Conservation (phyloP, 2,888 invertebrate species). For the Panzeria rudis region DNA sequence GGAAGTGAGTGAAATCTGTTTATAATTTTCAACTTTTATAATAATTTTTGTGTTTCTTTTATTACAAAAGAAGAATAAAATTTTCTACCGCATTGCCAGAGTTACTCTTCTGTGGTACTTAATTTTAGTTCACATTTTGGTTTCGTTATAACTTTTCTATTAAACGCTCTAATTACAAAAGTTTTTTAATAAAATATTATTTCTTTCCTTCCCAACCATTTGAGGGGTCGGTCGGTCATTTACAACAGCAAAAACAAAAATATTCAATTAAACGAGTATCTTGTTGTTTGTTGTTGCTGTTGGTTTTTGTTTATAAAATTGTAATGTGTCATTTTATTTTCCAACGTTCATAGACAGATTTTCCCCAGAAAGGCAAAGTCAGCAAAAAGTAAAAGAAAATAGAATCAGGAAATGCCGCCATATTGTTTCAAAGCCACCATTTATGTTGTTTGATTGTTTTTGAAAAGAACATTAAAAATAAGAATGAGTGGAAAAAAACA, state of each 20-base stretch:
- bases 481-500: not conserved
- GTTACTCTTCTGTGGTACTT: slow-evolving; percentile 27
- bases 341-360: slow-evolving; percentile 57
- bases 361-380: slow-evolving; percentile 4
- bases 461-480: slow-evolving; percentile 30
- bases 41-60: slow-evolving; percentile 30
- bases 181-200: slow-evolving; percentile 80
- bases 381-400: not conserved
- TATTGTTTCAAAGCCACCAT: slow-evolving; percentile 56
- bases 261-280: slow-evolving; percentile 23
- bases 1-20: slow-evolving; percentile 30
- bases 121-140: slow-evolving; percentile 47
- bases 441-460: slow-evolving; percentile 48
- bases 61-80: slow-evolving; percentile 12
- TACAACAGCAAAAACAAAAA: slow-evolving; percentile 32
- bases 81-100: slow-evolving; percentile 21
- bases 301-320: slow-evolving; percentile 26
- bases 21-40: slow-evolving; percentile 32
- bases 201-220: slow-evolving; percentile 56
- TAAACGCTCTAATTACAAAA: slow-evolving; percentile 80
- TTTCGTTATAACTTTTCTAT: slow-evolving; percentile 66
- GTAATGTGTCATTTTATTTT: slow-evolving; percentile 54
- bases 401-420: slow-evolving; percentile 55
- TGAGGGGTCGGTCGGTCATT: slow-evolving; percentile 54
- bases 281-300: not conserved